These are phyloP conservation scores for Telmatochromis brachygnathus DNA, from an alignment of 2,113 vertebrate genomes.

Conservation along the genomic window DNA sequence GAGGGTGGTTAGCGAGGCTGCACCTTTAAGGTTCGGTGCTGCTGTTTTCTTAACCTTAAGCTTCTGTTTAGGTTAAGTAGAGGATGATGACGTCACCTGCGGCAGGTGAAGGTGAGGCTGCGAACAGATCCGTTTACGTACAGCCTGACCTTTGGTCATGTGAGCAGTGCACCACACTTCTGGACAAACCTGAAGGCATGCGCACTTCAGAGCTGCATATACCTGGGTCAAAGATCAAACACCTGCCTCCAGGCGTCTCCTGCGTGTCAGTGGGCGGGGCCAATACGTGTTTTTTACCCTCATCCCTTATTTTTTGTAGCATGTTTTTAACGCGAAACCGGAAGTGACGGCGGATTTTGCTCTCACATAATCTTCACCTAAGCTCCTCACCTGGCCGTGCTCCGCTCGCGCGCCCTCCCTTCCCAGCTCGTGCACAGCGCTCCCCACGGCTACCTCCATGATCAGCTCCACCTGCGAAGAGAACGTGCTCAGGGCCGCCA, in stretches of 20 bases:
- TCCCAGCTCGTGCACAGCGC: not conserved
- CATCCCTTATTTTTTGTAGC: not conserved
- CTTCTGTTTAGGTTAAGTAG: not conserved
- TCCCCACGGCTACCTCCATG: slow-evolving; percentile 23
- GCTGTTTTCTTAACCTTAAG: not conserved
- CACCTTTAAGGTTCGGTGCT: not conserved
- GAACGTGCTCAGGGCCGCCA: not conserved
- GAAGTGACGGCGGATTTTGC: slow-evolving; percentile 18
- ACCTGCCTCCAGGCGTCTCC: not conserved
- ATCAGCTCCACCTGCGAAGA: slow-evolving; percentile 27
- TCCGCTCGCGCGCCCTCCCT: not conserved
- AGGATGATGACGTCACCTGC: not conserved
- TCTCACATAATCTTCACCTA: not conserved
- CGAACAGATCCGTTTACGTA: not conserved
- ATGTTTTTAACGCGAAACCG: not conserved
- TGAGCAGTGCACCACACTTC: not conserved
- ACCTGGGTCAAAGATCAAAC: not conserved
- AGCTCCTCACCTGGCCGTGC: not conserved
- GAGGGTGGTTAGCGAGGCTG: not conserved
- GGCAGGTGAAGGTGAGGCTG: not conserved
- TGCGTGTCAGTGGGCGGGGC: not conserved
- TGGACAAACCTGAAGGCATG: not conserved
- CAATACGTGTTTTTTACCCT: not conserved
- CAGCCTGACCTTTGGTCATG: not conserved
- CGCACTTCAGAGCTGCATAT: not conserved